These are phyloP conservation scores for Cyrtorhinus lividipennis DNA, from an alignment of 1,140 invertebrate genomes.

Conservation along the genomic window DNA sequence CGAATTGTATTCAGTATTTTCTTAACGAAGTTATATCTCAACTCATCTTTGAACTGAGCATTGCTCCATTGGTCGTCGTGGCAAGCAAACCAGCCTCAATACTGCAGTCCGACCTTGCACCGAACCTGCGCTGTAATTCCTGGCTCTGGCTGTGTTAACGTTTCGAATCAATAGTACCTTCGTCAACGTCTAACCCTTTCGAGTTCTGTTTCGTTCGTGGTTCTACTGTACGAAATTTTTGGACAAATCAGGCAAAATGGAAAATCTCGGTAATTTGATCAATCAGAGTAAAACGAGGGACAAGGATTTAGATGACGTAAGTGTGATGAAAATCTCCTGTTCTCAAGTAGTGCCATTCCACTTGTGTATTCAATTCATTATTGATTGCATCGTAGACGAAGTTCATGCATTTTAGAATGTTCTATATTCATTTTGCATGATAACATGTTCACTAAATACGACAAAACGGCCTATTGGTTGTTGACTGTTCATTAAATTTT, in stretches of 20 bases:
- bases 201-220: not conserved
- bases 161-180: not conserved
- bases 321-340: too few relatives aligned
- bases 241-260: not conserved
- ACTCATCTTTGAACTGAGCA: not conserved
- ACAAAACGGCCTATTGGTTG: not conserved
- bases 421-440: too few relatives aligned
- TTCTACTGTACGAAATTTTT: not conserved
- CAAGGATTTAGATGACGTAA: conserved; percentile 9
- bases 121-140: not conserved
- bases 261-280: conserved; percentile 3
- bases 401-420: not conserved
- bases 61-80: not conserved
- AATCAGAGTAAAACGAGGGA: conserved; percentile 3
- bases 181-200: not conserved
- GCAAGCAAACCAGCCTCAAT: too few relatives aligned
- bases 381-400: not conserved
- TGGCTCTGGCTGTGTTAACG: not conserved
- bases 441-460: not conserved
- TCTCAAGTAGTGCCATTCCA: not conserved
- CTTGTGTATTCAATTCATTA: not conserved
- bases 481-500: not conserved
- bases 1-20: too few relatives aligned
- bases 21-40: too few relatives aligned
- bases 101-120: not conserved